phyloP scores from a whole-genome alignment of 2,888 invertebrate genomes.

The Ornithoptera priamus region DNA sequence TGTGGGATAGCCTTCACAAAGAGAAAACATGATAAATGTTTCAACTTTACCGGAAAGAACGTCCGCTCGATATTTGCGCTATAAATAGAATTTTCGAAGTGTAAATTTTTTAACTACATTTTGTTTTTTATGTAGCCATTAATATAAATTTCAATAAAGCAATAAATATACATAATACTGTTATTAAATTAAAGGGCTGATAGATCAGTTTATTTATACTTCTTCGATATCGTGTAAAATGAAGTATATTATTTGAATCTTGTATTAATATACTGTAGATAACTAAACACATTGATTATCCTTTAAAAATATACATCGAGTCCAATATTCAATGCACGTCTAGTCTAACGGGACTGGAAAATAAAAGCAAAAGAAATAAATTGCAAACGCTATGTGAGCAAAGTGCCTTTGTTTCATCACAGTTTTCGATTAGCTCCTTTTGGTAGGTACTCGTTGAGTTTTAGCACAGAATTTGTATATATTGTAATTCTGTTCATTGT shows the following conservation, averaged over 20 bases:
- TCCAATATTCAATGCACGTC: constrained; percentile 22
- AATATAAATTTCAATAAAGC: no score
- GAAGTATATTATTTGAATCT: no score
- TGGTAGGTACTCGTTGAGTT: neutral
- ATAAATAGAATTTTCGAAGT: no score
- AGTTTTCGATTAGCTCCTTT: constrained; percentile 68
- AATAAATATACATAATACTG: no score
- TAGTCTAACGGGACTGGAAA: constrained; percentile 57
- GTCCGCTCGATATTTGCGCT: no score
- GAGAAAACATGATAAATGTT: constrained; percentile 16
- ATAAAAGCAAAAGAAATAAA: constrained; percentile 54
- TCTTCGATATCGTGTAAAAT: no score
- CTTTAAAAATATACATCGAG: constrained; percentile 4
- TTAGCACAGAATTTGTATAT: constrained; percentile 1
- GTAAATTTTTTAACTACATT: no score
- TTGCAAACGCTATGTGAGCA: constrained; percentile 60
- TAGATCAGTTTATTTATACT: no score
- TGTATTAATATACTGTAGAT: no score
- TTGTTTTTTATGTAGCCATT: no score
- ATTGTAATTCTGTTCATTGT: neutral
- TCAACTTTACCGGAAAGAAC: constrained; percentile 1
- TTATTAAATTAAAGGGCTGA: no score
- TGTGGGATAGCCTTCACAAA: constrained; percentile 3
- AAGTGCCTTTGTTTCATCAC: constrained; percentile 78
- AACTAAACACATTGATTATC: neutral